Evolutionary conservation across 2,797 vertebrate genomes (phyloP), one percentile per base, ranked within the genome.

Genomic region (Acipenser transmontanus): DNA sequence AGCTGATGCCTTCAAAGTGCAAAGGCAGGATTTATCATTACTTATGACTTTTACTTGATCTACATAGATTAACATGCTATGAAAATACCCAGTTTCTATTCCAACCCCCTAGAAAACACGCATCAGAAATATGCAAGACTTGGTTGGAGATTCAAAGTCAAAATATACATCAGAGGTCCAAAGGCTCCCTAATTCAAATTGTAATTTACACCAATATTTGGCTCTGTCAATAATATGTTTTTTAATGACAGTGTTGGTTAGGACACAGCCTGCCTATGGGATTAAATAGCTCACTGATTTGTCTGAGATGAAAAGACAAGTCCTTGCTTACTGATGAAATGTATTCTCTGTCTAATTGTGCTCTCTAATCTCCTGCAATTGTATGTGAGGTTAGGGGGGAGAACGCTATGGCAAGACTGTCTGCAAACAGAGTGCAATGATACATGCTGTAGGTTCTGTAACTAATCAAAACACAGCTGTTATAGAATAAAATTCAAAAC

Each of bases 31-130:
- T 86, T 84, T 78, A 85, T 85, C 82, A 81, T 82, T 86, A 73
- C 81, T 73, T 49, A 70, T 71, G 77, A 86, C 74, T 77, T 83
- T 88, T 90, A 90, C 88, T 89, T 89, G 87, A 91, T 91, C 86
- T 87, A 89, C 88, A 89, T 85, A 85, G 88, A 91, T 92, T 88
- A 91, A 88, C 80, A 76, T 70, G 52, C 70, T 71, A 84, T 82
- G 79, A 84, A 87, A 68, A 74, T 7, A 67, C 79, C 71, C 64
- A 73, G 68, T 70, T 72, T 51, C 0, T 71, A 74, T 78, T 75
- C 62, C 71, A 47, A 76, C 81, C 75, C 66, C 77, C 72, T 77
- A 75, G 72, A 78, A 74, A 82, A 57, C 12, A 1, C 1, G 54
- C 11, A 57, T 57, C 11, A 13, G 54, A 13, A 57, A 34, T 6